Conservation (phyloP, 2,797 vertebrate species). For the Bufotes viridis region DNA sequence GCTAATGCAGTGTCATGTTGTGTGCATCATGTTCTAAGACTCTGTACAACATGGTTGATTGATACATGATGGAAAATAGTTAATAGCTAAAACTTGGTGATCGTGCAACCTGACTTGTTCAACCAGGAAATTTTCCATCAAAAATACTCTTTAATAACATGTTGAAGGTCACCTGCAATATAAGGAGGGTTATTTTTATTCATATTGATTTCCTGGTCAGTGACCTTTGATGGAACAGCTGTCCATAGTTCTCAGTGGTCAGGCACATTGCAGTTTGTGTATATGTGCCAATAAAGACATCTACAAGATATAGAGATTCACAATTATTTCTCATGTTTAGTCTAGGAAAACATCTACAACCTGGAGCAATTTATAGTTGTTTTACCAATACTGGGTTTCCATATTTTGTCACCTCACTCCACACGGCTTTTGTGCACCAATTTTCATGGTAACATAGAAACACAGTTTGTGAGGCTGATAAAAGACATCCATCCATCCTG, state of each 20-base stretch:
- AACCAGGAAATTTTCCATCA: constrained; percentile 53
- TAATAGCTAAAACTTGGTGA: constrained; percentile 3
- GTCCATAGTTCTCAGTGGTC: constrained; percentile 12
- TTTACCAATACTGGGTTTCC: not conserved
- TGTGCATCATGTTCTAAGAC: not conserved
- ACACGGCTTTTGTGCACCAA: not conserved
- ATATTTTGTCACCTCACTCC: not conserved
- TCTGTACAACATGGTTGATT: not conserved
- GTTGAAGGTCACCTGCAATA: constrained; percentile 53
- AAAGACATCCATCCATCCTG: no score
- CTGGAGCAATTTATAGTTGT: not conserved
- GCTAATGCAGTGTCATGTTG: not conserved
- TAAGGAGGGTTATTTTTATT: constrained; percentile 58
- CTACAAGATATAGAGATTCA: not conserved
- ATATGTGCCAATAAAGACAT: not conserved
- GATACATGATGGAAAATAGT: not conserved
- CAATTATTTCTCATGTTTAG: not conserved
- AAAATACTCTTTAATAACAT: constrained; percentile 53
- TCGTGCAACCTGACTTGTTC: constrained; percentile 37
- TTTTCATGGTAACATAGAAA: no score
- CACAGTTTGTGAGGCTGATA: no score
- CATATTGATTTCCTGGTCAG: constrained; percentile 50
- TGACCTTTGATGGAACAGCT: constrained; percentile 51
- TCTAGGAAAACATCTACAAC: not conserved
- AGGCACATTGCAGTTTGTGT: not conserved